Evolutionary conservation across 2,113 vertebrate genomes (phyloP), one percentile per base, ranked within the genome.

Genomic region (Oriolus oriolus): DNA sequence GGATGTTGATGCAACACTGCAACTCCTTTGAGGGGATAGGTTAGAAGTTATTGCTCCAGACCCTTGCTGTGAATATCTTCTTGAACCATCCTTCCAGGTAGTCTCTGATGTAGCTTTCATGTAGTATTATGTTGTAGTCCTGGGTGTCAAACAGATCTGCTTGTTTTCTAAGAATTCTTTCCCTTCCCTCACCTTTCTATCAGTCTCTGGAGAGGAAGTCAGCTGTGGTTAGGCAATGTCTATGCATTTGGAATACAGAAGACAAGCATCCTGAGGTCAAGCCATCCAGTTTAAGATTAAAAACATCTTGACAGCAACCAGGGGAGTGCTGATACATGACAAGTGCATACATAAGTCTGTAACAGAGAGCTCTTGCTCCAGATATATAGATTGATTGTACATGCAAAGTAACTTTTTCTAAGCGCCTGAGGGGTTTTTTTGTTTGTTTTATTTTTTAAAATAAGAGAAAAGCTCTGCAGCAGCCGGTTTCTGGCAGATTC

Each of bases 381-480:
- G 44, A 24, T 68, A 64, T 5, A 47, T 33, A 31, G 24, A 31
- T 44, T 53, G 18, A 61, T 63, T 88, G 27, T 47, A 83, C 7
- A 60, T 18, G 10, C 16, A 88, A 90, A 86, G 39, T 35, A 54
- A 24, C 9, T n/a, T 49, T 28, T 31, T 35, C 22, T 28, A 65
- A 59, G 16, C 27, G 10, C 8, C 23, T 16, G 16, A 53, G 7
- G 8, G 3, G 0, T 2, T 21, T 44, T 22, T 33, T 16, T 45
- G 45, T 47, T 60, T 49, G 8, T 61, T 84, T 6, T 2, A 26
- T 69, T 64, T 10, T 7, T 60, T 53, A 6, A 17, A 41, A 41
- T 12, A 22, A 24, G 10, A 17, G 13, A 6, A 15, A 6, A 31
- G 3, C 8, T 86, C 16, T 69, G 15, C 45, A 61, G 24, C 65